Evolutionary conservation across 2,888 invertebrate species (phyloP).

Genomic region (Dynastes hyllus): DNA sequence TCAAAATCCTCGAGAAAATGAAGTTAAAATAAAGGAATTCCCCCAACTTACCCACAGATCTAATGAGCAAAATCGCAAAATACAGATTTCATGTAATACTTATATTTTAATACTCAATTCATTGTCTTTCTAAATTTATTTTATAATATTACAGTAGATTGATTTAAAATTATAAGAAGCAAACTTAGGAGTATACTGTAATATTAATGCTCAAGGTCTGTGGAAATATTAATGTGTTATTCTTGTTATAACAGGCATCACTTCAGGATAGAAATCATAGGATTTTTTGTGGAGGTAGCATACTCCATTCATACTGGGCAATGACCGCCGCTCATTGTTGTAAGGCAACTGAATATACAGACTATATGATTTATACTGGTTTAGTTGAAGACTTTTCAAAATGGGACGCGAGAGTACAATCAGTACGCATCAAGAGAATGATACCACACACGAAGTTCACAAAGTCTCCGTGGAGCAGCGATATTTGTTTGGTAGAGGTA

Average conservation of each 20-base stretch:
- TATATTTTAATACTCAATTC: too few relatives aligned
- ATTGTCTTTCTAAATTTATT: too few relatives aligned
- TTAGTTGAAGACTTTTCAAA: background rate
- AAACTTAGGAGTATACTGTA: too few relatives aligned
- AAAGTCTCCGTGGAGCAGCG: constrained; percentile 20
- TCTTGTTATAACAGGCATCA: background rate
- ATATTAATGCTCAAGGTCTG: too few relatives aligned
- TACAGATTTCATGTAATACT: too few relatives aligned
- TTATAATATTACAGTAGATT: too few relatives aligned
- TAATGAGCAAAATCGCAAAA: too few relatives aligned
- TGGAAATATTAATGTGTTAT: too few relatives aligned
- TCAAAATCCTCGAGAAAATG: too few relatives aligned
- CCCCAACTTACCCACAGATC: too few relatives aligned
- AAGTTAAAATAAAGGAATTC: too few relatives aligned
- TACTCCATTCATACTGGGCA: constrained; percentile 25
- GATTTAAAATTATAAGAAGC: too few relatives aligned
- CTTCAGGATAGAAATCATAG: background rate
- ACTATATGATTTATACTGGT: constrained; percentile 13
- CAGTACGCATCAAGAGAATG: constrained; percentile 6
- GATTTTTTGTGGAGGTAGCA: constrained; percentile 25
- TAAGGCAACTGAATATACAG: background rate
- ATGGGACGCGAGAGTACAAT: background rate
- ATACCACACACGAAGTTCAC: constrained; percentile 5
- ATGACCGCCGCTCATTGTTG: constrained; percentile 35
- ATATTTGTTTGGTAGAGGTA: constrained; percentile 40